Base-by-base conservation (phyloP, 2,888 invertebrate species). In the Ophion costatus region DNA sequence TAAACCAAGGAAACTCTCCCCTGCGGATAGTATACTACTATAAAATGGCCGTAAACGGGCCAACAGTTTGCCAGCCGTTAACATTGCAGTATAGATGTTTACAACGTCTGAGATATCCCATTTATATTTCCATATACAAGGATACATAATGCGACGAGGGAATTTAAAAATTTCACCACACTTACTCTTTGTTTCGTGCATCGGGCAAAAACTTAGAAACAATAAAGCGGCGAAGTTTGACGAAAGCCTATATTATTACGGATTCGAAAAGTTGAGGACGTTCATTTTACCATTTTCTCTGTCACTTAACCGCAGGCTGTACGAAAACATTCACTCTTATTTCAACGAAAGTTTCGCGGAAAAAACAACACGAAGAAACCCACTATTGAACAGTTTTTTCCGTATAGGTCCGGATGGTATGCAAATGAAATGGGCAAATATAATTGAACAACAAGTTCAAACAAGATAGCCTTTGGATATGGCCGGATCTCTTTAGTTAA, bases 21-120 rank as follows among this genome's bases (percentile, higher is more conserved):
- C 51, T 51, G 51, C 51, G 14, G 51, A 51, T 51, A 51, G 17
- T 67, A 80, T 86, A 77, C 82, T 78, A 80, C 84, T 86, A 85
- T 85, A 85, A 86, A 86, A 87, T 80, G 75, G 74, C 79, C 67
- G 78, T 87, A 86, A 86, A 81, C 79, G 56, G 61, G 71, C 76
- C 63, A 79, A 57, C 80, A 67, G 80, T 82, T 85, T 85, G 76
- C 85, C 56, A 24, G 33, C 66, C 67, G 76, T 82, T 82, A 85
- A 76, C 67, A 73, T 67, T 42, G n/a, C 45, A 11, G 17, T 77
- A 42, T 59, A 69, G 24, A 59, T 38, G 59, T 42, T 33, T 38
- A 20, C 51, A 61, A 63, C 51, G n/a, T 42, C 75, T 59, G 59
- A 38, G 59, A 67, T 77, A 59, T 59, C 33, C n/a, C 24, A 24